A percentile compares a stretch with the other conserved stretches of the same genome.
Conservation (phyloP, 2,888 invertebrate genomes). For the Ichneumon xanthorius region DNA sequence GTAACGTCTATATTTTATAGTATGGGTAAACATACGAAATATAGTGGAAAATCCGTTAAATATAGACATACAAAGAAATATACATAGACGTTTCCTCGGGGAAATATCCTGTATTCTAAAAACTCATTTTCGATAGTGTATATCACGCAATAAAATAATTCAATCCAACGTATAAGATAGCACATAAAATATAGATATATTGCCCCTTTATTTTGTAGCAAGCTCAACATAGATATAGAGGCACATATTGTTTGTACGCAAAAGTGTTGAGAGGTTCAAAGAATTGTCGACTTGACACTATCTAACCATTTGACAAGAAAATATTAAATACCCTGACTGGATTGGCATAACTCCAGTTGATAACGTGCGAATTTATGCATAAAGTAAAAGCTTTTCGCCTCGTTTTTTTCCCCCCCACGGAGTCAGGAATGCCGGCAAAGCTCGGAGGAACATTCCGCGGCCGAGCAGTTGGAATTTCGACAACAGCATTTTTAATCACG, state of each 20-base stretch:
- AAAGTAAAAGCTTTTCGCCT: slow-evolving; percentile 3
- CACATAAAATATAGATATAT: background rate
- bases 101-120: background rate
- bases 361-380: slow-evolving; percentile 31
- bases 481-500: slow-evolving; percentile 84
- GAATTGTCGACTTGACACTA: slow-evolving; percentile 20
- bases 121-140: background rate
- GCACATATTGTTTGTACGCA: slow-evolving; percentile 31
- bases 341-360: slow-evolving; percentile 46
- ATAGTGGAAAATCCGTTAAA: background rate
- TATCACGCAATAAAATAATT: background rate
- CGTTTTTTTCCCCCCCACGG: slow-evolving; percentile 10
- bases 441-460: slow-evolving; percentile 73
- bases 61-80: background rate
- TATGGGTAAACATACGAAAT: background rate
- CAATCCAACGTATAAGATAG: background rate
- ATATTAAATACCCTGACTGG: slow-evolving; percentile 19
- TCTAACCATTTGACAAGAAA: slow-evolving; percentile 47
- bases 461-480: slow-evolving; percentile 77
- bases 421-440: slow-evolving; percentile 39
- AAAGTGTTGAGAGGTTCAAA: slow-evolving; percentile 29
- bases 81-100: background rate
- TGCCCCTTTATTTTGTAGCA: background rate
- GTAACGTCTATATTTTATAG: slow-evolving; percentile 1
- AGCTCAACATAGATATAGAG: slow-evolving; percentile 4